Evolutionary conservation across 2,797 vertebrate genomes (phyloP).

Genomic region (Rhincodon typus): DNA sequence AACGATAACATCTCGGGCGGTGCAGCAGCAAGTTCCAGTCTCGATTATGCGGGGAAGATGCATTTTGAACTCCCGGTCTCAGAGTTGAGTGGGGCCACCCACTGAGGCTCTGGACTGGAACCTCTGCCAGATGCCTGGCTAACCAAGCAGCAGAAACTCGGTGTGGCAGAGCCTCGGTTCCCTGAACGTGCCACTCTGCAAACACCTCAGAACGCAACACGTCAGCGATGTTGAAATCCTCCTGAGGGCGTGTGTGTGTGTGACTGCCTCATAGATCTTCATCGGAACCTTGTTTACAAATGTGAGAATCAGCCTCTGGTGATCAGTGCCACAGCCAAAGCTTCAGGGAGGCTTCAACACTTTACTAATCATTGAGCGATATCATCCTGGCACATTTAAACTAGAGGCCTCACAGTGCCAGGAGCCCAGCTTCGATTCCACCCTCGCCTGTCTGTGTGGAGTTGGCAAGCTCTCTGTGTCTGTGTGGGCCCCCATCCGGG

Average conservation of each 20-base stretch:
- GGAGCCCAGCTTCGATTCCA: too few species aligned
- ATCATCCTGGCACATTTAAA: not conserved
- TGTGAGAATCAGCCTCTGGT: not conserved
- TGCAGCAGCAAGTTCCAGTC: not conserved
- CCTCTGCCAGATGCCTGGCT: not conserved
- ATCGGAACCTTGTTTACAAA: not conserved
- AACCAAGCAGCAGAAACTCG: too few species aligned
- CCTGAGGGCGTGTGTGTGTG: not conserved
- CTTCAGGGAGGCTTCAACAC: not conserved
- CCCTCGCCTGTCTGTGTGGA: too few species aligned
- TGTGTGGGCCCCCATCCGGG: too few species aligned
- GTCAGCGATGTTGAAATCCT: not conserved
- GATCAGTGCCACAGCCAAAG: not conserved
- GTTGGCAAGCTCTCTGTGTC: too few species aligned
- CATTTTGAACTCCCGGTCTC: not conserved
- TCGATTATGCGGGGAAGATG: not conserved
- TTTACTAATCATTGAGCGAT: not conserved
- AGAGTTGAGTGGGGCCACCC: not conserved
- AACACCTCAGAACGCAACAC: not conserved
- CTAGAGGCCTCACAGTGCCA: not conserved
- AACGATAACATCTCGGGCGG: not conserved
- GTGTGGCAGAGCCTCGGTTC: not conserved
- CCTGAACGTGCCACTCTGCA: not conserved
- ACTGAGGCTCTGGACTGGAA: not conserved
- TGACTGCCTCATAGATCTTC: not conserved